phyloP scores from a whole-genome alignment of 2,888 invertebrate species.

The Mythimna albipuncta region DNA sequence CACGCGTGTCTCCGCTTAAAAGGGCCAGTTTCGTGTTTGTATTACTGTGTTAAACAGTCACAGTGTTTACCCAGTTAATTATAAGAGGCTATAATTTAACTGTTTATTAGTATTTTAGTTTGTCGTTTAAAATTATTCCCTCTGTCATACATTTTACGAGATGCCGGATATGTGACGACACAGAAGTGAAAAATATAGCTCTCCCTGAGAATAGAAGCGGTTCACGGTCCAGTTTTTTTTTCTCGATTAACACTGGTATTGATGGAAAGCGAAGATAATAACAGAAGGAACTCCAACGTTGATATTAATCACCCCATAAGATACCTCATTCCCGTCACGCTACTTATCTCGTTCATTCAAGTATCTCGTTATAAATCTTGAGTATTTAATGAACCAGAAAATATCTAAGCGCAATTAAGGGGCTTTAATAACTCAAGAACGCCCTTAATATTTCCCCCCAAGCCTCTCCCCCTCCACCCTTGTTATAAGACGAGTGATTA shows the following conservation, averaged over 20 bases:
- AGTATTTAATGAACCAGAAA: conserved; percentile 84
- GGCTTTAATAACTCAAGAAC: conserved; percentile 86
- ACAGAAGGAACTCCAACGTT: conserved; percentile 43
- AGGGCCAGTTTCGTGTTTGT: conserved; percentile 75
- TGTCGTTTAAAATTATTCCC: conserved; percentile 54
- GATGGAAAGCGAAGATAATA: conserved; percentile 44
- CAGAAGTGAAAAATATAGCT: conserved; percentile 14
- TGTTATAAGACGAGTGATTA: conserved; percentile 86
- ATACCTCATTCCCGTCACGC: conserved; percentile 68
- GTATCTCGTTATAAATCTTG: conserved; percentile 78
- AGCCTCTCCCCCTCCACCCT: conserved; percentile 73
- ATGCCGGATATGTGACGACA: conserved; percentile 20
- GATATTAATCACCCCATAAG: conserved; percentile 63
- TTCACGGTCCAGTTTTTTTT: conserved; percentile 24
- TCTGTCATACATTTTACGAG: conserved; percentile 40
- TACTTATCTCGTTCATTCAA: conserved; percentile 70
- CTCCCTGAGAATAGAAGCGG: conserved; percentile 14
- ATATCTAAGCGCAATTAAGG: conserved; percentile 84
- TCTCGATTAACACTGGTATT: neutral
- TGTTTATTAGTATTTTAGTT: conserved; percentile 54
- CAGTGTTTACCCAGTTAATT: conserved; percentile 73
- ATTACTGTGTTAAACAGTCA: conserved; percentile 77
- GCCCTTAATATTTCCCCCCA: conserved; percentile 81
- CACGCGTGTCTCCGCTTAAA: conserved; percentile 73
- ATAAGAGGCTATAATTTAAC: conserved; percentile 68